phyloP scores from a whole-genome alignment of 2,797 vertebrate species.

The Pteronotus mesoamericanus region DNA sequence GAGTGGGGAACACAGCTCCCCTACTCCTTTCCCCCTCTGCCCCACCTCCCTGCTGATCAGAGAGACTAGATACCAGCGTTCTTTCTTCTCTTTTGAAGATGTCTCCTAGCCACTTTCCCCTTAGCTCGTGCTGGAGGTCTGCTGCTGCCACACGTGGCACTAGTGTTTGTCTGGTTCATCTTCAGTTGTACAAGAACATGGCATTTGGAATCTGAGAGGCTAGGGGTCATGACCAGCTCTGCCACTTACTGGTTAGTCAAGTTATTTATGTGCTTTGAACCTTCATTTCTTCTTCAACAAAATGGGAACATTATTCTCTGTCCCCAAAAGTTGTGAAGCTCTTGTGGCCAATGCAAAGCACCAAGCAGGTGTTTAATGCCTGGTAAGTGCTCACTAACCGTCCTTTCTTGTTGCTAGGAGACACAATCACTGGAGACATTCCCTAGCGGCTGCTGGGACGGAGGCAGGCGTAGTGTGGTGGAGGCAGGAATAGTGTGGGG shows the following conservation, averaged over 20 bases:
- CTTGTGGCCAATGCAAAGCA: neutral
- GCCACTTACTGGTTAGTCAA: neutral
- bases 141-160: neutral
- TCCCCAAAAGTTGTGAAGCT: neutral
- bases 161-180: neutral
- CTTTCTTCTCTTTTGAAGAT: neutral
- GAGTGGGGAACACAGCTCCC: neutral
- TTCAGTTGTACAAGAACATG: neutral
- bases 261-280: neutral
- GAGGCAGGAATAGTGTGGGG: neutral
- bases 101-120: neutral
- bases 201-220: neutral
- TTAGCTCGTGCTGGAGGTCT: neutral
- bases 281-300: slow-evolving; percentile 17
- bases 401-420: slow-evolving; percentile 44
- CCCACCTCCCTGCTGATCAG: neutral
- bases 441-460: neutral
- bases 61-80: neutral
- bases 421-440: neutral
- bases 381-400: neutral
- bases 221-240: neutral
- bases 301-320: slow-evolving; percentile 20
- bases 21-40: neutral
- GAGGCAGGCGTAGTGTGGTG: neutral
- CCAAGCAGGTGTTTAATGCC: slow-evolving; percentile 17